Evolutionary conservation across 2,797 vertebrate genomes (phyloP).

Genomic region (Fistularia commersonii): DNA sequence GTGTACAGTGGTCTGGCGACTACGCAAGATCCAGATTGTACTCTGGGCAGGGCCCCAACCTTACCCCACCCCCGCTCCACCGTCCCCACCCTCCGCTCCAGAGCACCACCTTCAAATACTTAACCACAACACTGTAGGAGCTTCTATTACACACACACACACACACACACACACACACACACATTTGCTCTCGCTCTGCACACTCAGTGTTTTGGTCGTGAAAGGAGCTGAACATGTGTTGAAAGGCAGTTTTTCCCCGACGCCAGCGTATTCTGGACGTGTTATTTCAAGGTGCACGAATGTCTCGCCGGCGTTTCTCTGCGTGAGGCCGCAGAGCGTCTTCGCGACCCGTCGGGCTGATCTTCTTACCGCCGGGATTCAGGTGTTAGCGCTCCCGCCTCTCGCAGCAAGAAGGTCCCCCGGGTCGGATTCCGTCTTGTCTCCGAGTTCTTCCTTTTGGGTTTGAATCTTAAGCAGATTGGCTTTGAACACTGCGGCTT

Average conservation of each 20-base stretch:
- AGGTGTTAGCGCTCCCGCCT: too few species aligned
- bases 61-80: conserved; percentile 65
- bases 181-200: conserved; percentile 51
- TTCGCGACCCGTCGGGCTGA: too few species aligned
- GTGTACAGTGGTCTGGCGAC: conserved; percentile 81
- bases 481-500: too few species aligned
- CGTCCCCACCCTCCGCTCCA: conserved; percentile 56
- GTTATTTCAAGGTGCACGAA: conserved; percentile 29
- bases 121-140: conserved; percentile 65
- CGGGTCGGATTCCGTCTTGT: too few species aligned
- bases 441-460: too few species aligned
- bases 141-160: conserved; percentile 52
- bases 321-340: too few species aligned
- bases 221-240: conserved; percentile 43
- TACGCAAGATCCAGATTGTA: conserved; percentile 79
- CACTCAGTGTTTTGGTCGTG: conserved; percentile 43
- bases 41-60: conserved; percentile 79
- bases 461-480: too few species aligned
- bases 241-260: conserved; percentile 45
- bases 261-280: conserved; percentile 16
- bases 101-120: conserved; percentile 74
- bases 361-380: too few species aligned
- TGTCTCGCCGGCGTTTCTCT: neutral
- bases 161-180: too few species aligned
- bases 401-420: too few species aligned